Percentiles rank a stretch among this genome's conserved stretches.
Evolutionary conservation across 1,140 invertebrate species (phyloP).

Genomic region (Drosophila nannoptera): DNA sequence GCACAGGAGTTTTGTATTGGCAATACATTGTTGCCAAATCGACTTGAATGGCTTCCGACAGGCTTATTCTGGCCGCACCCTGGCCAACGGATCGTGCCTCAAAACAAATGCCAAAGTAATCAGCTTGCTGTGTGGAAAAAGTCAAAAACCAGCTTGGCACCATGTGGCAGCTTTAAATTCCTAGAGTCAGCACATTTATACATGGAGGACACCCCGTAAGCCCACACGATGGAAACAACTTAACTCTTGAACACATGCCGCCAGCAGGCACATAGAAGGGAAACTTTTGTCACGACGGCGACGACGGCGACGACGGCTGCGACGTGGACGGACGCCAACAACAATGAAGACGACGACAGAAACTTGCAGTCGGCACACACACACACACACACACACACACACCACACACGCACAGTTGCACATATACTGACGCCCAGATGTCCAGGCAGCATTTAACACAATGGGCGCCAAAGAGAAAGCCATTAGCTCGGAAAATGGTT

Average conservation of each 20-base stretch:
- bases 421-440: slow-evolving; percentile 28
- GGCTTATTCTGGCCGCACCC: slow-evolving; percentile 19
- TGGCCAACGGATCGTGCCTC: slow-evolving; percentile 35
- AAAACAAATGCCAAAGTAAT: slow-evolving; percentile 74
- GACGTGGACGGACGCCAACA: slow-evolving; percentile 51
- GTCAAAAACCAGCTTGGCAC: slow-evolving; percentile 67
- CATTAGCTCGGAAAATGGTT: slow-evolving; percentile 59
- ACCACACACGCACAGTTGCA: slow-evolving; percentile 34
- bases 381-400: slow-evolving; percentile 16
- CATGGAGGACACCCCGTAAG: slow-evolving; percentile 1
- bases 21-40: slow-evolving; percentile 28
- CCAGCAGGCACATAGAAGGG: slow-evolving; percentile 72
- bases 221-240: slow-evolving; percentile 66
- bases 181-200: slow-evolving; percentile 59
- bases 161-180: slow-evolving; percentile 74
- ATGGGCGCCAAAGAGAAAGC: slow-evolving; percentile 56
- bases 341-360: slow-evolving; percentile 71
- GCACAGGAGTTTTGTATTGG: slow-evolving; percentile 20
- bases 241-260: slow-evolving; percentile 76
- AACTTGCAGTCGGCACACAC: slow-evolving; percentile 54
- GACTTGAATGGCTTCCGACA: slow-evolving; percentile 32
- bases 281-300: slow-evolving; percentile 68
- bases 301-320: no score
- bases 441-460: slow-evolving; percentile 59
- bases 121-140: slow-evolving; percentile 63